Percentiles rank a stretch among this genome's conserved stretches.
These are phyloP conservation scores for Perdix hodgsoniae DNA, from an alignment of 2,797 vertebrate species.

Conservation along the genomic window DNA sequence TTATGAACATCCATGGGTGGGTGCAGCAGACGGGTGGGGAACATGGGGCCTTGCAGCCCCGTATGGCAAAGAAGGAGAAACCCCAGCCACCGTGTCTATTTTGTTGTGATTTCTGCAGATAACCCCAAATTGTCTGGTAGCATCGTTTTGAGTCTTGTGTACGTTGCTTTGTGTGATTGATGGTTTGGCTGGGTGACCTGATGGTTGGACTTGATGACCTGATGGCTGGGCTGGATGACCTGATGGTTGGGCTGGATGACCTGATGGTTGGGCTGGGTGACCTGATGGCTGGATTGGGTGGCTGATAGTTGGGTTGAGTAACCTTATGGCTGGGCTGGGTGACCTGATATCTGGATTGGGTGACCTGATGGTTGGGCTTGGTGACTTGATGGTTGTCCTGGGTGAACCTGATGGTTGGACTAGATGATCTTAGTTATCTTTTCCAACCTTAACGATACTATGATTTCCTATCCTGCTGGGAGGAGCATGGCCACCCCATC, in stretches of 20 bases:
- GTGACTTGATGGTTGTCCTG: no score
- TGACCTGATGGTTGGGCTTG: no score
- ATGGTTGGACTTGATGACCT: no score
- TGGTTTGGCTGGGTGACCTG: not conserved
- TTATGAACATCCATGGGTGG: slow-evolving; percentile 35
- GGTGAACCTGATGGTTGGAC: no score
- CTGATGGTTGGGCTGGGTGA: no score
- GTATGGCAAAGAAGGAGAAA: not conserved
- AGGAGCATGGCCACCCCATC: not conserved
- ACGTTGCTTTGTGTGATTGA: not conserved
- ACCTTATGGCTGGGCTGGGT: no score
- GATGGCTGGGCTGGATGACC: no score
- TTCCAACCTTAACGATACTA: not conserved
- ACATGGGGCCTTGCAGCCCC: not conserved
- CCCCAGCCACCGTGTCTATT: not conserved
- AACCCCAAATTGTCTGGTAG: not conserved
- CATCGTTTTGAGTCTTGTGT: not conserved
- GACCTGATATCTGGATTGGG: no score
- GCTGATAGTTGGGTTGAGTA: no score
- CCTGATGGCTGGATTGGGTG: no score
- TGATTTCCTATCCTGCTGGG: not conserved
- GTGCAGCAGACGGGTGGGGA: not conserved
- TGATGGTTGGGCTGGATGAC: no score
- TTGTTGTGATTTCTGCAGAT: not conserved
- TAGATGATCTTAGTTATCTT: not conserved